Percentiles rank a stretch among this genome's conserved stretches.
Conservation (phyloP, 2,797 vertebrate species). For the Sebastes kiyomatsui region DNA sequence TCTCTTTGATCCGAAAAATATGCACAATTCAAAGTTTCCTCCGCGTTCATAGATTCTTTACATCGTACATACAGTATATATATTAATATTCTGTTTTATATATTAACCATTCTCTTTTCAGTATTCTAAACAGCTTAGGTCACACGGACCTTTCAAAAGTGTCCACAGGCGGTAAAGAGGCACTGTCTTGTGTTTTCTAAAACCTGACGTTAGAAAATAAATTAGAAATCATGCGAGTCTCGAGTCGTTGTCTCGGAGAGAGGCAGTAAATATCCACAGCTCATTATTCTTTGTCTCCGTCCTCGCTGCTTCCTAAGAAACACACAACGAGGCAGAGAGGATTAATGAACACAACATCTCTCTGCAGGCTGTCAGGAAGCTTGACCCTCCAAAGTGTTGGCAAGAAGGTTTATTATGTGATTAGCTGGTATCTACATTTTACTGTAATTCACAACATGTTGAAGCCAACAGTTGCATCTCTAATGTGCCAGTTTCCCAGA, state of each 20-base stretch:
- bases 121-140: conserved; percentile 32
- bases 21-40: conserved; percentile 38
- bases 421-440: background rate
- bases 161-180: conserved; percentile 70
- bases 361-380: background rate
- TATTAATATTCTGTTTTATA: conserved; percentile 59
- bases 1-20: conserved; percentile 62
- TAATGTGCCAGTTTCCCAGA: background rate
- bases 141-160: conserved; percentile 41
- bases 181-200: conserved; percentile 76
- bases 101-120: conserved; percentile 55
- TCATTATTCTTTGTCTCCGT: conserved; percentile 82
- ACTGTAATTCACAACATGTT: background rate
- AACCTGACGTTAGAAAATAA: conserved; percentile 59
- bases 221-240: conserved; percentile 56
- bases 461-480: background rate
- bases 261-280: conserved; percentile 52
- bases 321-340: background rate
- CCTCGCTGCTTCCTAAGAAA: conserved; percentile 84
- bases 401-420: background rate
- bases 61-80: conserved; percentile 47
- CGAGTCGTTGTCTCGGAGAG: conserved; percentile 2
- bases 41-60: conserved; percentile 43
- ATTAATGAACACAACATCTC: background rate
- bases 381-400: background rate